Percentiles rank a stretch among this genome's conserved stretches.
Conservation (phyloP, 2,888 invertebrate genomes). For the Chaetogeoica ovagalla region DNA sequence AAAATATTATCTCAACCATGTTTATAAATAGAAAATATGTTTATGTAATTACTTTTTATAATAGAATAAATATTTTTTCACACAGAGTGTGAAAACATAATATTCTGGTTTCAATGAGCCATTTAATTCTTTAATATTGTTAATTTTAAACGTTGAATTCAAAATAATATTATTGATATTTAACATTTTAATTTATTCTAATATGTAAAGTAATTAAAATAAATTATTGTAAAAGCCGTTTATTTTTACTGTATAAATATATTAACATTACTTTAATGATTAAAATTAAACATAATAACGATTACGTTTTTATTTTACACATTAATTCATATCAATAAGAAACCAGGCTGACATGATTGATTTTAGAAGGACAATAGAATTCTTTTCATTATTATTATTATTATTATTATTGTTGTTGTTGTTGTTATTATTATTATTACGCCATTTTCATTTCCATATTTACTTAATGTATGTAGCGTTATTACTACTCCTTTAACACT, state of each 20-base stretch:
- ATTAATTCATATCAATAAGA: not conserved
- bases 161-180: not conserved
- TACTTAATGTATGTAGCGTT: not conserved
- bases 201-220: conserved; percentile 1
- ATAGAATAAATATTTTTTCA: too few species aligned
- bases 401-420: too few species aligned
- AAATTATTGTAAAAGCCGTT: not conserved
- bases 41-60: too few species aligned
- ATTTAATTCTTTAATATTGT: not conserved
- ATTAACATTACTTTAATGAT: not conserved
- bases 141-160: not conserved
- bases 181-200: not conserved
- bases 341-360: not conserved
- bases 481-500: not conserved
- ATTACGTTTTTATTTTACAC: not conserved
- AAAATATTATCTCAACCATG: too few species aligned
- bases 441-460: not conserved
- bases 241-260: not conserved
- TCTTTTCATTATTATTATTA: not conserved
- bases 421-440: too few species aligned
- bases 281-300: not conserved
- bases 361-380: not conserved
- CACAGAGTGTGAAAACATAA: not conserved
- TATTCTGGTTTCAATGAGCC: not conserved
- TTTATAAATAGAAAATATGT: too few species aligned